Percentiles rank a stretch among this genome's conserved stretches.
Evolutionary conservation across 2,113 vertebrate genomes (phyloP).

Genomic region (Mobula birostris): DNA sequence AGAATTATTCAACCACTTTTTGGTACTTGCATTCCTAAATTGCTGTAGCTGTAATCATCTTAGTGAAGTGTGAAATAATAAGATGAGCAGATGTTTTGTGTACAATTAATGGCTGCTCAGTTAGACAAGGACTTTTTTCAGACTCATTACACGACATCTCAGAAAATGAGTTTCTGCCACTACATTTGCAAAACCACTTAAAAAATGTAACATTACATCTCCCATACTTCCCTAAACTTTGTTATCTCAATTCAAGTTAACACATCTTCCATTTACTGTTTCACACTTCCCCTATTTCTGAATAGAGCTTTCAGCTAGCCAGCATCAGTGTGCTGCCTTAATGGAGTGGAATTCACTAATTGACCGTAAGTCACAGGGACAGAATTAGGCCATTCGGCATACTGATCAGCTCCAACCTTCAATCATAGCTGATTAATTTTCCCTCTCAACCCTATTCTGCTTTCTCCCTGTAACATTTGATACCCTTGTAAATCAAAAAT

Average conservation of each 20-base stretch:
- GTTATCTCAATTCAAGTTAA: neutral
- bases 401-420: too few relatives aligned
- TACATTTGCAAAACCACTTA: neutral
- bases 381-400: too few relatives aligned
- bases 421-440: too few relatives aligned
- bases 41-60: neutral
- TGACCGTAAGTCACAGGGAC: neutral
- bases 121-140: neutral
- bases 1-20: conserved; percentile 10
- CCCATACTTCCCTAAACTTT: neutral
- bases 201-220: neutral
- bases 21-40: neutral
- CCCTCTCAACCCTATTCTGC: too few relatives aligned
- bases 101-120: neutral
- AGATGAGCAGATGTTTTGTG: neutral
- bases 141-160: neutral
- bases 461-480: too few relatives aligned
- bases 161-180: neutral
- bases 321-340: neutral
- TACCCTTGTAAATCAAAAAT: too few relatives aligned
- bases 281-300: neutral
- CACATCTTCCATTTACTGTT: neutral
- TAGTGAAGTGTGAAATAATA: neutral
- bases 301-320: neutral
- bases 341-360: neutral